phyloP scores from a whole-genome alignment of 1,140 invertebrate species.

The Drosophila dunni region DNA sequence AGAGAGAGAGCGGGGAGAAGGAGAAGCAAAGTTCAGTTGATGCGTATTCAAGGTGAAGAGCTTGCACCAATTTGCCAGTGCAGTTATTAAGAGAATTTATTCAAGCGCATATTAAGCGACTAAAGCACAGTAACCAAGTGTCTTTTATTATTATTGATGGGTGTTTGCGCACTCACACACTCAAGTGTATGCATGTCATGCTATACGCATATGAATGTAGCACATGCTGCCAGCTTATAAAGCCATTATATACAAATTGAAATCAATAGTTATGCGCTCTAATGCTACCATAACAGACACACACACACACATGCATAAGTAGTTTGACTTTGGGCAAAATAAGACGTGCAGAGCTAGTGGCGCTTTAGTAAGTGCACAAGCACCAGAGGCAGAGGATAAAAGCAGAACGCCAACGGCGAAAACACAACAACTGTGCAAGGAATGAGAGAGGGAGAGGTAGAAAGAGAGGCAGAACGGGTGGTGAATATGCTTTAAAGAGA shows the following conservation, averaged over 20 bases:
- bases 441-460: not conserved
- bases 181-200: not conserved
- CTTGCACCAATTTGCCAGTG: conserved; percentile 10
- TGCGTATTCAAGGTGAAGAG: conserved; percentile 24
- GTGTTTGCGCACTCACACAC: not conserved
- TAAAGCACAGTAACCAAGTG: not conserved
- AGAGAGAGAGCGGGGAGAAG: not conserved
- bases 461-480: conserved; percentile 7
- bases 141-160: conserved; percentile 8
- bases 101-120: not conserved
- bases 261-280: conserved; percentile 41
- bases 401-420: not conserved
- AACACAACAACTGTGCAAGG: not conserved
- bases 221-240: conserved; percentile 34
- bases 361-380: conserved; percentile 1
- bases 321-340: conserved; percentile 8
- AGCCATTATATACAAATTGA: conserved; percentile 43
- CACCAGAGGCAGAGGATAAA: conserved; percentile 5
- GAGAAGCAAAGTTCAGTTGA: not conserved
- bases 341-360: conserved; percentile 29
- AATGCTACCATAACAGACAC: conserved; percentile 1
- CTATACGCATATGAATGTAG: not conserved
- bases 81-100: conserved; percentile 8
- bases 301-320: conserved; percentile 1
- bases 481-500: conserved; percentile 18